These are phyloP conservation scores for Molossus molossus DNA, from an alignment of 2,797 vertebrate genomes.

Conservation along the genomic window DNA sequence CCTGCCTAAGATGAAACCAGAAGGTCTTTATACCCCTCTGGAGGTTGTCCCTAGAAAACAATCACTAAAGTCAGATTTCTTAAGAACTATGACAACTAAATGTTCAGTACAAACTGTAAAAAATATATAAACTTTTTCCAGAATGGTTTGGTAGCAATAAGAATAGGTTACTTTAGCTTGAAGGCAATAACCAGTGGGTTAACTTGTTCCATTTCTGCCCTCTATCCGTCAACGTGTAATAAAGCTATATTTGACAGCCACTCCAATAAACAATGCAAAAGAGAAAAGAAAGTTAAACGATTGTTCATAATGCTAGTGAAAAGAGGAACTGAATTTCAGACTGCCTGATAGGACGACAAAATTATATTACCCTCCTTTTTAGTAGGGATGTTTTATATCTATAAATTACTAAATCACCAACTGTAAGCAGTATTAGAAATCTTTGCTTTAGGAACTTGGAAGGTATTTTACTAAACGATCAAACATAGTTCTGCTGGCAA, in stretches of 20 bases:
- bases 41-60: not conserved
- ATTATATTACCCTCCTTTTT: not conserved
- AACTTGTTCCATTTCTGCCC: not conserved
- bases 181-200: constrained; percentile 3
- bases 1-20: not conserved
- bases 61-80: not conserved
- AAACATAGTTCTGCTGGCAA: constrained; percentile 29
- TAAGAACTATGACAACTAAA: not conserved
- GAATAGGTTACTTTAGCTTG: not conserved
- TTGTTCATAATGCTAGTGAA: not conserved
- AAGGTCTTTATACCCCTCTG: not conserved
- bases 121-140: not conserved
- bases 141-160: not conserved
- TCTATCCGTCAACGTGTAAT: not conserved
- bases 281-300: not conserved
- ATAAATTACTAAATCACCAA: not conserved
- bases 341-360: not conserved
- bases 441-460: constrained; percentile 2
- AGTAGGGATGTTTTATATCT: not conserved
- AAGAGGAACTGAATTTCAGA: not conserved
- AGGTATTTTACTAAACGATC: constrained; percentile 50
- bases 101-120: not conserved
- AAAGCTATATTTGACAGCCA: not conserved
- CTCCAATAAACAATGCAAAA: not conserved
- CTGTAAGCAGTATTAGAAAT: not conserved